Percentiles rank a stretch among this genome's conserved stretches.
phyloP scores from a whole-genome alignment of 2,888 invertebrate species.

The Microctonus aethiopoides region DNA sequence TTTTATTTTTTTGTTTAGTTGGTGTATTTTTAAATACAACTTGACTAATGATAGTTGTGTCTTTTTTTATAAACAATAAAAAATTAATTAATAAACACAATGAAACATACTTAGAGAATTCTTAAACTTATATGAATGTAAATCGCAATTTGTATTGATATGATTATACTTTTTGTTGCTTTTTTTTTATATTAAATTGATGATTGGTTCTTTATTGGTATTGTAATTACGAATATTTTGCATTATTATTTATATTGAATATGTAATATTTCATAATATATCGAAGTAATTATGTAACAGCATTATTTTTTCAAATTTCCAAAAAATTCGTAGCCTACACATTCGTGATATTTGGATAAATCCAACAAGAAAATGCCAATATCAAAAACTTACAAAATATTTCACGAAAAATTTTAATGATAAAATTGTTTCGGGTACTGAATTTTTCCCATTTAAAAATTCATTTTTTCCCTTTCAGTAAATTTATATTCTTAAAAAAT shows the following conservation, averaged over 20 bases:
- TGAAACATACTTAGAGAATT: not conserved
- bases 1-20: slow-evolving; percentile 15
- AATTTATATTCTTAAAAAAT: slow-evolving; percentile 37
- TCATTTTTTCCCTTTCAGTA: not conserved
- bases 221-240: not conserved
- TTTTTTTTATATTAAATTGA: not conserved
- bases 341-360: not conserved
- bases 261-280: not conserved
- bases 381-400: slow-evolving; percentile 67
- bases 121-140: not conserved
- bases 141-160: not conserved
- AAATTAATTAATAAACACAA: not conserved
- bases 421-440: slow-evolving; percentile 40
- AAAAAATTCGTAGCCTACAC: not conserved
- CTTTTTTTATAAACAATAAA: not conserved
- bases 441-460: not conserved
- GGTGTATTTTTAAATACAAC: not conserved
- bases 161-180: not conserved
- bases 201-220: not conserved
- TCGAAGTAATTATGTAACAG: slow-evolving; percentile 17
- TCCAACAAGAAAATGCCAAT: slow-evolving; percentile 61
- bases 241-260: not conserved
- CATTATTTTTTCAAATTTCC: slow-evolving; percentile 38
- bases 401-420: slow-evolving; percentile 58
- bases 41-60: not conserved